Base-by-base conservation (phyloP, 2,113 vertebrate species). In the Eulemur macaco region DNA sequence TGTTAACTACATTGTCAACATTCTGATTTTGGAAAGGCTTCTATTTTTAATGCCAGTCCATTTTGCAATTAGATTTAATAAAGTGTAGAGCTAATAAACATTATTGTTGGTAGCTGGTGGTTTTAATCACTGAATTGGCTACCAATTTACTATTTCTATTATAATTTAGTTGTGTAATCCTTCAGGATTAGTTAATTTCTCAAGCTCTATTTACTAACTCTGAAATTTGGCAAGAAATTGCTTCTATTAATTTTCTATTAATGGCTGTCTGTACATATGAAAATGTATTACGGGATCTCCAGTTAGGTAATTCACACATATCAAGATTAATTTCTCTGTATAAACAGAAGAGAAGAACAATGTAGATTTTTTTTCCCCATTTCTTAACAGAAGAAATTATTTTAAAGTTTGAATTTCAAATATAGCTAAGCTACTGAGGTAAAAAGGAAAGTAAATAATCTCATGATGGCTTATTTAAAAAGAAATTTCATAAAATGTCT, bases 201-300 rank as follows among this genome's bases (percentile, higher is more conserved):
- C 18, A 91, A 93, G n/a, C 45, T 80, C 23, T 91, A 83, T 73
- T 95, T 89, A 69, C 45, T 93, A 71, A 88, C 21, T 78, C 34
- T 92, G 71, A 97, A 86, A 86, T 80, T 87, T 94, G 87, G 58
- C 52, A 95, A 73, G 47, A 93, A 86, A 54, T 74, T 87, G 21
- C 29, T 95, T 84, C 10, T 76, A 68, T 95, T 96, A 96, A 84
- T 94, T 63, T 69, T 89, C 27, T 84, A 60, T 71, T 82, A 80
- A 92, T 87, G 34, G 7, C 11, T 93, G 2, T 85, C 50, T 89
- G 1, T 63, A 77, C 10, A 42, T 60, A 85, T 77, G 94, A 94
- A 92, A 91, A 31, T n/a, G 13, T 45, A 94, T 90, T 87, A 31
- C 0, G 64, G 47, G 3, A 74, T 64, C 54, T 80, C 10, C 14